Evolutionary conservation across 1,140 invertebrate genomes (phyloP).

Genomic region (Andrena cerasifolii): DNA sequence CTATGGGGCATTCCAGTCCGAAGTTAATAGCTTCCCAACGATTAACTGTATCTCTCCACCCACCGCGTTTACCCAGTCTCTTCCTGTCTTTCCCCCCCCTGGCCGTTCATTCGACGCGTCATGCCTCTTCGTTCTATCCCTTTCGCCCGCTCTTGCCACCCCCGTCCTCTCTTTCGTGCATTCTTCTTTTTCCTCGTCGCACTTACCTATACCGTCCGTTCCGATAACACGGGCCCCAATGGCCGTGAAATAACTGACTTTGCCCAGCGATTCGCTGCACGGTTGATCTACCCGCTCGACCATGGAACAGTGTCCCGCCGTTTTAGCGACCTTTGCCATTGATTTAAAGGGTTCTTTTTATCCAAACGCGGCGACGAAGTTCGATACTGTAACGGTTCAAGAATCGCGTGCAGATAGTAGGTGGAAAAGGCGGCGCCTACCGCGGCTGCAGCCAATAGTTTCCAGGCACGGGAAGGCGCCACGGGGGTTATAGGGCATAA

Average conservation of each 20-base stretch:
- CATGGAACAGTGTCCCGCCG: not conserved
- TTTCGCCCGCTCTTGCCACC: constrained; percentile 27
- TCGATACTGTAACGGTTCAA: constrained; percentile 1
- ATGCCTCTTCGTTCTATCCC: constrained; percentile 28
- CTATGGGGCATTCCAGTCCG: constrained; percentile 78
- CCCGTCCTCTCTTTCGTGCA: constrained; percentile 20
- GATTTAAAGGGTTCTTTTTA: not conserved
- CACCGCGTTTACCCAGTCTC: constrained; percentile 5
- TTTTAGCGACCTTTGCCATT: not conserved
- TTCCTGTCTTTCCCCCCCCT: constrained; percentile 42
- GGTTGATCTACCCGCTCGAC: not conserved
- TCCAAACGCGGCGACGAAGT: not conserved
- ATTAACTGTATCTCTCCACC: constrained; percentile 78
- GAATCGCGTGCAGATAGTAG: constrained; percentile 14
- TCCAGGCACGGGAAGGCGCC: constrained; percentile 74
- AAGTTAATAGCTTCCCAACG: constrained; percentile 81
- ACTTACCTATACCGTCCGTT: constrained; percentile 62
- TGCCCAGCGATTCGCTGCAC: not conserved
- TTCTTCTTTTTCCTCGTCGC: constrained; percentile 55
- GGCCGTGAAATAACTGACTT: constrained; percentile 76
- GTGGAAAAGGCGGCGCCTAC: constrained; percentile 46
- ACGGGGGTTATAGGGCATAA: constrained; percentile 83
- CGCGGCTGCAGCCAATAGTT: constrained; percentile 76
- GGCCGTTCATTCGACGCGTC: constrained; percentile 45
- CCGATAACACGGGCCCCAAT: constrained; percentile 76